Evolutionary conservation across 2,113 vertebrate genomes (phyloP).

Genomic region (Clupea harengus): DNA sequence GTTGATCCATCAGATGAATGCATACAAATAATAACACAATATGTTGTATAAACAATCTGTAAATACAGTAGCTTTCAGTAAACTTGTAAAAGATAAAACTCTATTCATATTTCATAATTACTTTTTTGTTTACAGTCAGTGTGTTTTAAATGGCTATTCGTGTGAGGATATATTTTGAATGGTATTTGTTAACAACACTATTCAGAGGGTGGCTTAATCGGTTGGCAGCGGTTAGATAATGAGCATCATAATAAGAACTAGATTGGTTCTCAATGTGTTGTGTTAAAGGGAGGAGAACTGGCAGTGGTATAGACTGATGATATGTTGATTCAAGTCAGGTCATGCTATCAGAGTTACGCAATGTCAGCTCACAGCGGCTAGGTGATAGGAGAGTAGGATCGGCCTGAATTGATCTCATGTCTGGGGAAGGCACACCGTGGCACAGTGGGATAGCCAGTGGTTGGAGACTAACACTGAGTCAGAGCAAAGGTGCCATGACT

Average conservation of each 20-base stretch:
- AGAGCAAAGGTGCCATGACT: too few species aligned
- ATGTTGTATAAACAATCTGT: too few species aligned
- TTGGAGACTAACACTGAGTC: too few species aligned
- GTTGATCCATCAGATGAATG: too few species aligned
- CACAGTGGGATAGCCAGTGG: neutral
- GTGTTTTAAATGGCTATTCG: too few species aligned
- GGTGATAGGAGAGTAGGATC: neutral
- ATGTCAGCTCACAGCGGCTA: neutral
- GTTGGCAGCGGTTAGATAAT: neutral
- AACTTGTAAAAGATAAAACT: too few species aligned
- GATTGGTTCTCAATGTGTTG: neutral
- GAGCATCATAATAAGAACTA: neutral
- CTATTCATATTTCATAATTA: too few species aligned
- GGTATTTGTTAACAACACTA: neutral
- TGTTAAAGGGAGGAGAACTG: neutral
- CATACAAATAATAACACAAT: too few species aligned
- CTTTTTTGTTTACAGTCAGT: too few species aligned
- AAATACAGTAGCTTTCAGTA: too few species aligned
- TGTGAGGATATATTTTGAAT: neutral
- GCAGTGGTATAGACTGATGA: neutral
- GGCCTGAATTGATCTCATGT: neutral
- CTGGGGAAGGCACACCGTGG: neutral
- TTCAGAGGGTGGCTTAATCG: neutral
- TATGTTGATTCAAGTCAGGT: neutral
- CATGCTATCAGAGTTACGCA: neutral